Conservation (phyloP, 2,797 vertebrate genomes). For the Siniperca obscura region DNA sequence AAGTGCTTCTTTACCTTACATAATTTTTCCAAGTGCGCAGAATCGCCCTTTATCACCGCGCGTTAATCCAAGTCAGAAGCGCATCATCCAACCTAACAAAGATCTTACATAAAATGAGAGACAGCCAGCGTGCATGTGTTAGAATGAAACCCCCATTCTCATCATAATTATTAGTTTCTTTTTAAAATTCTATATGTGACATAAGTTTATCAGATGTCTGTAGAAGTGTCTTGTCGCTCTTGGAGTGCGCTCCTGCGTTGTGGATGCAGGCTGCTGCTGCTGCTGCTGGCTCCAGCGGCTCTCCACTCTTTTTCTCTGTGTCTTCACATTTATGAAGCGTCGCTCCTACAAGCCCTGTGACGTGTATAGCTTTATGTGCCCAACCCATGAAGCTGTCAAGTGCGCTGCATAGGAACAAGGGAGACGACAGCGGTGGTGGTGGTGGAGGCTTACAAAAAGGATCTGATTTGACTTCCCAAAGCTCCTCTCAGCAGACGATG, state of each 20-base stretch:
- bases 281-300: constrained; percentile 59
- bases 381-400: constrained; percentile 70
- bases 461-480: constrained; percentile 57
- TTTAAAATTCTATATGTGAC: neutral
- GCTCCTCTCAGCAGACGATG: constrained; percentile 36
- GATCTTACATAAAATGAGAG: constrained; percentile 47
- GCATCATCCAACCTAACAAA: constrained; percentile 64
- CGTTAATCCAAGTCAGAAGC: constrained; percentile 80
- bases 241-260: constrained; percentile 60
- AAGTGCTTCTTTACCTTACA: constrained; percentile 84
- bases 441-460: constrained; percentile 33
- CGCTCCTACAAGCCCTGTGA: constrained; percentile 76
- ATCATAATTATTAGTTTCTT: neutral
- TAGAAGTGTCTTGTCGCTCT: constrained; percentile 32
- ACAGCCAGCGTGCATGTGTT: constrained; percentile 21
- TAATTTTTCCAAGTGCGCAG: constrained; percentile 81
- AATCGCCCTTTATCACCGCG: constrained; percentile 72
- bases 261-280: constrained; percentile 52
- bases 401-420: constrained; percentile 55
- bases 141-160: neutral
- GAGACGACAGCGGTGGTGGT: constrained; percentile 31
- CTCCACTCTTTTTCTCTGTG: constrained; percentile 60
- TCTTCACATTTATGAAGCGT: constrained; percentile 84
- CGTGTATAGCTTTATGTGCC: constrained; percentile 76
- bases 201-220: constrained; percentile 46